Evolutionary conservation across 2,113 vertebrate species (phyloP).

Genomic region (Pyxicephalus adspersus): DNA sequence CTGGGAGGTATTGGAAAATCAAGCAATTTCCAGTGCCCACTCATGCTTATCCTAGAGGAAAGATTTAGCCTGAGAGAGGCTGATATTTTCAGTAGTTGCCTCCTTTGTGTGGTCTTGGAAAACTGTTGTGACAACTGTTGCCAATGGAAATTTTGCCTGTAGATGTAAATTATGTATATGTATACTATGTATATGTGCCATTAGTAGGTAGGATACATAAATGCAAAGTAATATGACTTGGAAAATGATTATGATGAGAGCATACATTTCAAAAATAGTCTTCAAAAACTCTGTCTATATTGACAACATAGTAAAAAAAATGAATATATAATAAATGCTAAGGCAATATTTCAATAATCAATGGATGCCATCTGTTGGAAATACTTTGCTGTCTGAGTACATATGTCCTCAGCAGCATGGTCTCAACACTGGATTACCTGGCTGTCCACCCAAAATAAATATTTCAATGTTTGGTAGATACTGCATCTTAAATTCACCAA

Average conservation of each 20-base stretch:
- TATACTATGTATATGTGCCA: neutral
- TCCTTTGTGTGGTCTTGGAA: constrained; percentile 38
- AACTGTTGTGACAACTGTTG: neutral
- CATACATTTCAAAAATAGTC: too few relatives aligned
- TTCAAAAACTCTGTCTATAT: too few relatives aligned
- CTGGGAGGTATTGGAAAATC: constrained; percentile 22
- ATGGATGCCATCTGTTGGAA: too few relatives aligned
- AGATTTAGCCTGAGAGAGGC: constrained; percentile 10
- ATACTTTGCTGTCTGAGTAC: too few relatives aligned
- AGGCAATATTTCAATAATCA: neutral
- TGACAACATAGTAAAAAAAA: neutral
- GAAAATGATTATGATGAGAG: neutral
- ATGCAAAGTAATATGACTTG: neutral
- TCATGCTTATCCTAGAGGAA: constrained; percentile 17
- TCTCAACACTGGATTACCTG: too few relatives aligned
- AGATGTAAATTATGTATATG: too few relatives aligned
- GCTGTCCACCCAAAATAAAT: too few relatives aligned
- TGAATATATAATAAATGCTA: neutral
- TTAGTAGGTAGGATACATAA: neutral
- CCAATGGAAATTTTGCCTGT: too few relatives aligned
- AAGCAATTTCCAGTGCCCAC: constrained; percentile 26
- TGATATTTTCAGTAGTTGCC: constrained; percentile 38
- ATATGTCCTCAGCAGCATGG: too few relatives aligned
- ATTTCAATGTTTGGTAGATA: too few relatives aligned
- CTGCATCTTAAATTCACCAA: too few relatives aligned